Evolutionary conservation across 2,797 vertebrate species (phyloP).

Genomic region (Fringilla coelebs): DNA sequence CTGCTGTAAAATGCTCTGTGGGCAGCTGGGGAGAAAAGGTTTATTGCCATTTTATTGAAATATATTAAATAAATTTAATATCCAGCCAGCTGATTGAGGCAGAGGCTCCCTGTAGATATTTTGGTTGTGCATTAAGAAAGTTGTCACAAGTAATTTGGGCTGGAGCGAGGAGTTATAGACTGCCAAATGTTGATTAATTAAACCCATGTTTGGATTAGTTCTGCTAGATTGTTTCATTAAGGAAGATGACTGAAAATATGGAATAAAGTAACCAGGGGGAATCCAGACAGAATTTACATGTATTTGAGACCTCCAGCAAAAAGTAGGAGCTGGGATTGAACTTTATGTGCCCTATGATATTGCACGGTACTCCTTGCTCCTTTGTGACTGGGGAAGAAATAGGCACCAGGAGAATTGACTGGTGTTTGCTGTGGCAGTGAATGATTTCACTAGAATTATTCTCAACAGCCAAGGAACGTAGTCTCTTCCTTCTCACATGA

Average conservation of each 20-base stretch:
- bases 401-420: neutral
- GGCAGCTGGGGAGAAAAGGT: slow-evolving; percentile 31
- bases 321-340: neutral
- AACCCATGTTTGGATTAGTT: slow-evolving; percentile 82
- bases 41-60: slow-evolving; percentile 68
- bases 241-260: slow-evolving; percentile 72
- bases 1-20: slow-evolving; percentile 27
- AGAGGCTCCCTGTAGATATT: slow-evolving; percentile 63
- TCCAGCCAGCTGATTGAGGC: slow-evolving; percentile 20
- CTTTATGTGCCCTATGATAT: neutral
- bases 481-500: neutral
- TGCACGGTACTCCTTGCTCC: neutral
- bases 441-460: neutral
- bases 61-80: slow-evolving; percentile 58
- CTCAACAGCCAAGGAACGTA: neutral
- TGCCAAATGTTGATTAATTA: slow-evolving; percentile 84
- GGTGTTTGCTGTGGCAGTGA: neutral
- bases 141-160: slow-evolving; percentile 81
- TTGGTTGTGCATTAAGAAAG: slow-evolving; percentile 75
- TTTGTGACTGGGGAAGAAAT: neutral
- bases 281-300: slow-evolving; percentile 2
- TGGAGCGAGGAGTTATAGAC: slow-evolving; percentile 63
- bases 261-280: slow-evolving; percentile 45
- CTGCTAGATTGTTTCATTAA: slow-evolving; percentile 82
- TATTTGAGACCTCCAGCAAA: neutral